These are phyloP conservation scores for Thamnophis elegans DNA, from an alignment of 2,797 vertebrate genomes.

Conservation along the genomic window DNA sequence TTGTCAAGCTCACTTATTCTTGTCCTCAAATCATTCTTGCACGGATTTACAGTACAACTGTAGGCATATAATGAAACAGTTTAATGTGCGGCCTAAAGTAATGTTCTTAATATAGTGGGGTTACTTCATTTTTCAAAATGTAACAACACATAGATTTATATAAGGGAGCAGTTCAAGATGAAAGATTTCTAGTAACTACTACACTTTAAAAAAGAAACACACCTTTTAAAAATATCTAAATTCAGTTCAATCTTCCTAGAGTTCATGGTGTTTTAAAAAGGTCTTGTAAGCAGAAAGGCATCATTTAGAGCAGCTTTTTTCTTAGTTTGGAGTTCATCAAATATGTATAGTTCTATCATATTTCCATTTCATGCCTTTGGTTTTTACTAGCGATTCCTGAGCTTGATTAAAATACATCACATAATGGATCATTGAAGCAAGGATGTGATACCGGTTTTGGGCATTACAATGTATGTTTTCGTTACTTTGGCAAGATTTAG, in stretches of 20 bases:
- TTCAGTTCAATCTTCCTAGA: background rate
- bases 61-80: background rate
- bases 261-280: background rate
- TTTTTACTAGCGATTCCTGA: background rate
- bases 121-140: background rate
- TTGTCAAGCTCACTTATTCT: constrained; percentile 16
- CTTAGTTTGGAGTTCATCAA: background rate
- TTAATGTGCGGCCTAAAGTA: background rate
- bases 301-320: background rate
- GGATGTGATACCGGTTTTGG: background rate
- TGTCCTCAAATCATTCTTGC: background rate
- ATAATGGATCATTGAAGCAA: background rate
- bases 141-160: background rate
- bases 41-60: constrained; percentile 4
- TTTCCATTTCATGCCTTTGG: background rate
- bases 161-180: background rate
- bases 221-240: background rate
- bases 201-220: background rate
- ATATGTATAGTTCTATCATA: background rate
- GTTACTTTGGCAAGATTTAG: background rate
- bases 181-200: background rate
- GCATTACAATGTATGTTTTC: background rate
- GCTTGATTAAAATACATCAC: background rate
- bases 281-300: background rate
- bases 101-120: background rate